Base-by-base conservation (phyloP, 2,113 vertebrate genomes). In the Choloepus hoffmanni region DNA sequence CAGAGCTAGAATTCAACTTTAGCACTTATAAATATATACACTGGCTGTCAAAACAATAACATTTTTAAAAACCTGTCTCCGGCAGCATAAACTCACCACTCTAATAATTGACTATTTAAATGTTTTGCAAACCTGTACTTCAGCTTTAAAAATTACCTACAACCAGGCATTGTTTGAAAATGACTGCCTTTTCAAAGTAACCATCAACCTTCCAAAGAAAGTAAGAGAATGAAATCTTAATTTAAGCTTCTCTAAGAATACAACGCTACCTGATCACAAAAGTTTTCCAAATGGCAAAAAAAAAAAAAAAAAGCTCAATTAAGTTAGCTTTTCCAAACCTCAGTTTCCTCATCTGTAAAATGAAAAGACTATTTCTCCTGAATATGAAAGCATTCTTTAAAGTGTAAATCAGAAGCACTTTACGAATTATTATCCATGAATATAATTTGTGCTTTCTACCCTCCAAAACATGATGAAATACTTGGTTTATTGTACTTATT, bases 191-290 rank as follows among this genome's bases (percentile, higher is more conserved):
- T 85, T 81, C 43, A 95, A 94, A 92, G 85, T 96, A 87, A 90
- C 53, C 45, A 65, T 92, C 84, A 89, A 50, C 48, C 55, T 96
- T 97, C 18, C 67, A 85, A 91, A 97, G 68, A 68, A 87, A 95
- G 79, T 65, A 55, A 93, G 53, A 87, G 24, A 91, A 93, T 90
- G 45, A 86, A 40, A 40, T 90, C 36, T 2, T 84, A 62, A 73
- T 91, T 91, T 36, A 63, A 94, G 14, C 48, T 50, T 50, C 48
- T 83, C 76, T 79, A 83, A 77, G 33, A 90, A 60, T 60, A 63
- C 23, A 89, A 72, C 36, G 73, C 67, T 58, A 79, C 48, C 21
- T 79, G 89, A 78, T 70, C 30, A 72, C 36, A 82, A 58, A 36
- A 90, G 21, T 93, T 77, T 90, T 92, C 63, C 48, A 90, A 73